phyloP scores from a whole-genome alignment of 2,113 vertebrate species.

The Proteles cristata region DNA sequence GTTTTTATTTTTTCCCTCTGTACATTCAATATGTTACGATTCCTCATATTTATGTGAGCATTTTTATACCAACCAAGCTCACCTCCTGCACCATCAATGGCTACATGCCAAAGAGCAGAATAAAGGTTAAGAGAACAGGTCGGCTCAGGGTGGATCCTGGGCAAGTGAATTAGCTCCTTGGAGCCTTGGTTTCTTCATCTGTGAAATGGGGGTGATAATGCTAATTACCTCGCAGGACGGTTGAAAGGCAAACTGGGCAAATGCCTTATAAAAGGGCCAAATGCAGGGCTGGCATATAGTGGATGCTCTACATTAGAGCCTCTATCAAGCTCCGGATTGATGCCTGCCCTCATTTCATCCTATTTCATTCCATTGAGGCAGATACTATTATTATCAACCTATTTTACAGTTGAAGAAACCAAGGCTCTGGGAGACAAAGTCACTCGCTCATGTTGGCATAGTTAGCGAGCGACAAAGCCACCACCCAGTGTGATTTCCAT shows the following conservation, averaged over 20 bases:
- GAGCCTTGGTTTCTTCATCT: not conserved
- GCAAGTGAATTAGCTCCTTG: not conserved
- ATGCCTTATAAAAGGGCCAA: not conserved
- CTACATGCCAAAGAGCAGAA: not conserved
- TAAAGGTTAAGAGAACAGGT: not conserved
- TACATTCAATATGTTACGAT: not conserved
- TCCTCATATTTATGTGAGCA: not conserved
- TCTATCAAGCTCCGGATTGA: not conserved
- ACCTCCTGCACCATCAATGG: not conserved
- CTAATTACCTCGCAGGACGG: not conserved
- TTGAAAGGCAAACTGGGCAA: not conserved
- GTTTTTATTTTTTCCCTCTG: not conserved
- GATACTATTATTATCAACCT: not conserved
- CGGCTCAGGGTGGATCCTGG: not conserved
- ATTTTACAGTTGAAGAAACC: conserved; percentile 33
- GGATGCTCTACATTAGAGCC: not conserved
- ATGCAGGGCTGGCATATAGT: not conserved
- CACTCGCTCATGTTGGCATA: not conserved
- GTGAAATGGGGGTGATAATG: not conserved
- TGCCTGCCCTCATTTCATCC: not conserved
- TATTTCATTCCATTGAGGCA: not conserved
- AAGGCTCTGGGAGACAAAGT: conserved; percentile 11
- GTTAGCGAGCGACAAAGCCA: not conserved
- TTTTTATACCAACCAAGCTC: not conserved
- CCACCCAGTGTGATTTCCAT: not conserved